Percentiles rank a stretch among this genome's conserved stretches.
These are phyloP conservation scores for Octodon degus DNA, from an alignment of 2,113 vertebrate species.

Conservation along the genomic window DNA sequence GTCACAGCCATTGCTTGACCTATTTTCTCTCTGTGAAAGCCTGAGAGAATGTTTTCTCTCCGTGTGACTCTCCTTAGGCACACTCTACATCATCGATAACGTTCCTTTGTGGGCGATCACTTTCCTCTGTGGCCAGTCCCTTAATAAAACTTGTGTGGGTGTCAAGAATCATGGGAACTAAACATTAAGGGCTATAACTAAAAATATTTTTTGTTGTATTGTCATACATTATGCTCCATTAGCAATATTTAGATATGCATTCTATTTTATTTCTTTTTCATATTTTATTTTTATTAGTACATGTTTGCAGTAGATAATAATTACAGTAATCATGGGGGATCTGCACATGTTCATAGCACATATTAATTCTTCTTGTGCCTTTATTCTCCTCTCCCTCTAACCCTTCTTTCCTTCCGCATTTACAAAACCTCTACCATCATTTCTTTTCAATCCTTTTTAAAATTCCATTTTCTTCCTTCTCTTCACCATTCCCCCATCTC, in stretches of 20 bases:
- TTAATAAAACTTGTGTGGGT: conserved; percentile 27
- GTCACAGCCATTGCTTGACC: too few relatives aligned
- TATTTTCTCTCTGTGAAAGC: too few relatives aligned
- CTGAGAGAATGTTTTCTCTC: too few relatives aligned
- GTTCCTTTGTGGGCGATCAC: too few relatives aligned
- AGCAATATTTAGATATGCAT: conserved; percentile 7
- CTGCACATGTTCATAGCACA: background rate
- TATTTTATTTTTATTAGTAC: background rate
- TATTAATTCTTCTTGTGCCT: background rate
- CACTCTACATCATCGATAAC: too few relatives aligned
- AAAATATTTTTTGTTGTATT: conserved; percentile 15
- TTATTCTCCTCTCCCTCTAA: background rate
- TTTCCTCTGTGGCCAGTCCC: background rate
- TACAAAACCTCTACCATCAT: background rate
- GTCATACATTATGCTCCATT: conserved; percentile 18
- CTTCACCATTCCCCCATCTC: background rate
- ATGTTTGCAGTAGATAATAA: background rate
- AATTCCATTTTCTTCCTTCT: background rate
- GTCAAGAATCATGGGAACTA: background rate
- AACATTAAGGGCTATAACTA: conserved; percentile 36
- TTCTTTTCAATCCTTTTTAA: background rate
- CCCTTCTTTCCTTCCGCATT: background rate
- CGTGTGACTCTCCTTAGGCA: too few relatives aligned
- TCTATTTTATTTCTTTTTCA: conserved; percentile 38
- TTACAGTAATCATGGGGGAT: background rate